These are phyloP conservation scores for Drosophila ironensis DNA, from an alignment of 1,140 invertebrate species.

Conservation along the genomic window DNA sequence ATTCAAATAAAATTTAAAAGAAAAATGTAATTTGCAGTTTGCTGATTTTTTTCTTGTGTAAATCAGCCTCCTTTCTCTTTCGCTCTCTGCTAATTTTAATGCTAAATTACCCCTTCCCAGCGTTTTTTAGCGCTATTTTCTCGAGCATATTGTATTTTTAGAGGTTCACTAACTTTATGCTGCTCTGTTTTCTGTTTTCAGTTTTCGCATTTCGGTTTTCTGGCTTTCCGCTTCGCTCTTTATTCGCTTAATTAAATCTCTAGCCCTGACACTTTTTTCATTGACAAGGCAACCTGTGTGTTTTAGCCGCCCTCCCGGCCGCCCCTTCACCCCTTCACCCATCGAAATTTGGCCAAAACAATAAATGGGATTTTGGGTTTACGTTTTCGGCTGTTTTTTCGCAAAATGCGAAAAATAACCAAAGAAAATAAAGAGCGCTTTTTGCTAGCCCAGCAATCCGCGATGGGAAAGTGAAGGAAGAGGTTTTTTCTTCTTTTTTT, in stretches of 20 bases:
- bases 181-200: conserved; percentile 6
- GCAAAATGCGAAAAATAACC: conserved; percentile 26
- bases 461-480: conserved; percentile 59
- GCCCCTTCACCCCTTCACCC: too few species aligned
- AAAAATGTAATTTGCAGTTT: too few species aligned
- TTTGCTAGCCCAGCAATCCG: conserved; percentile 56
- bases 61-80: conserved; percentile 31
- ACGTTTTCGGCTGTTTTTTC: conserved; percentile 41
- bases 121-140: too few species aligned
- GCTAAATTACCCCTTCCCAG: conserved; percentile 6
- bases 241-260: conserved; percentile 76
- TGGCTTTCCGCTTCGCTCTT: conserved; percentile 32
- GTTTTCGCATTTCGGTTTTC: conserved; percentile 26
- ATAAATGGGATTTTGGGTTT: conserved; percentile 70
- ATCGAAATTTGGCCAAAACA: conserved; percentile 44
- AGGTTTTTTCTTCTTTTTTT: too few species aligned
- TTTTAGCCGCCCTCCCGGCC: not conserved
- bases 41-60: conserved; percentile 3
- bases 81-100: conserved; percentile 9
- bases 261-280: conserved; percentile 79
- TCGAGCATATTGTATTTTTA: conserved; percentile 41
- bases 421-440: conserved; percentile 16
- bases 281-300: conserved; percentile 67
- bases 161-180: conserved; percentile 44
- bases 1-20: not conserved